Conservation (phyloP, 2,797 vertebrate species). For the Okamejei kenojei region DNA sequence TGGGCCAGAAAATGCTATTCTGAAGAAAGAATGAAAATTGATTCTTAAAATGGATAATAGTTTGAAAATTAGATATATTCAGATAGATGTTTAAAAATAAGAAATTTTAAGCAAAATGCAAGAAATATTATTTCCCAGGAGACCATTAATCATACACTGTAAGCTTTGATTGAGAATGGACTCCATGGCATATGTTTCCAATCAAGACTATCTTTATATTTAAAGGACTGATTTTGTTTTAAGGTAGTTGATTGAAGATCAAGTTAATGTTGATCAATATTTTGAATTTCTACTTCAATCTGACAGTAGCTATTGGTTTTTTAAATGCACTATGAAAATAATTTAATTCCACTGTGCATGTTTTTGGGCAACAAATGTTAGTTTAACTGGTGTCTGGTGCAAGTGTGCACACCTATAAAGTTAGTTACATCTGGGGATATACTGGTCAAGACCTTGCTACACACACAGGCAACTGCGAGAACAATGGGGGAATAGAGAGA, state of each 20-base stretch:
- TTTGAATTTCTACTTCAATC: background rate
- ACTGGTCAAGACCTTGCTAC: no score
- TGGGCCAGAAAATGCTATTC: background rate
- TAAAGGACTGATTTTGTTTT: background rate
- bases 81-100: background rate
- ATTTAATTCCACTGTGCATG: no score
- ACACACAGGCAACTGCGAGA: no score
- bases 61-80: background rate
- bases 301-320: background rate
- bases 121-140: background rate
- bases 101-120: background rate
- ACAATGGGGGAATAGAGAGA: no score
- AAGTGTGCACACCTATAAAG: no score
- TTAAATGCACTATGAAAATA: background rate
- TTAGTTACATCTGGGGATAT: no score
- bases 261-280: background rate
- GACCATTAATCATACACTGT: background rate
- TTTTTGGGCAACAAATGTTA: no score
- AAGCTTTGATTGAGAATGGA: background rate
- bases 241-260: background rate
- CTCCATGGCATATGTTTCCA: background rate
- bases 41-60: background rate
- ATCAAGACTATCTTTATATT: constrained; percentile 12
- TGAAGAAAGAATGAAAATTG: background rate
- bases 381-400: no score